A percentile compares a stretch with the other conserved stretches of the same genome.
Evolutionary conservation across 2,888 invertebrate genomes (phyloP).

Genomic region (Dolichomitus sp.): DNA sequence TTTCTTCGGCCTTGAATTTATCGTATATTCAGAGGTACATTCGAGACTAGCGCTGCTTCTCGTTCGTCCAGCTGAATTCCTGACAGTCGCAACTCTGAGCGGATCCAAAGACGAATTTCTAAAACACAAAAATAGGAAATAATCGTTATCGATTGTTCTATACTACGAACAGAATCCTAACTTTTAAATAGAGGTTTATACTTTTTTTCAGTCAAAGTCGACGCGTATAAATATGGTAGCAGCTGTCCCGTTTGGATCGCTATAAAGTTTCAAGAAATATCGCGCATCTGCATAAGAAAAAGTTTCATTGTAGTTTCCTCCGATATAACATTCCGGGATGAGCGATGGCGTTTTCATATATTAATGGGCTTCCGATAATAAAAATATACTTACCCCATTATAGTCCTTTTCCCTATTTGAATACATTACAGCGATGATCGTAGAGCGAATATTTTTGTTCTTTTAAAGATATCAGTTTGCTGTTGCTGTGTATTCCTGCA

Average conservation of each 20-base stretch:
- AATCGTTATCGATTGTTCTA: constrained; percentile 34
- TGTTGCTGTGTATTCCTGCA: constrained; percentile 5
- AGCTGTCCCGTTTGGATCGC: not conserved
- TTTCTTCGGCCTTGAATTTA: constrained; percentile 40
- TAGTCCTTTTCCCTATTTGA: not conserved
- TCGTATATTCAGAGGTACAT: constrained; percentile 48
- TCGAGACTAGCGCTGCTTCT: constrained; percentile 25
- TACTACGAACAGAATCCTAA: not conserved
- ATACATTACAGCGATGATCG: constrained; percentile 3
- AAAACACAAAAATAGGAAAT: constrained; percentile 72
- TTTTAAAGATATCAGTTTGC: not conserved
- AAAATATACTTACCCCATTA: constrained; percentile 39
- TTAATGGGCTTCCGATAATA: constrained; percentile 14
- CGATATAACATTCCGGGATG: not conserved
- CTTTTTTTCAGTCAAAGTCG: constrained; percentile 22
- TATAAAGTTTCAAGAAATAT: constrained; percentile 1
- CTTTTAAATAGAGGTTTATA: constrained; percentile 12
- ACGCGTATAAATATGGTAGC: constrained; percentile 4
- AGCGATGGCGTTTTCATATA: not conserved
- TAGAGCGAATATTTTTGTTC: not conserved
- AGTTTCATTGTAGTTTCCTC: not conserved
- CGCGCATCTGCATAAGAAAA: not conserved
- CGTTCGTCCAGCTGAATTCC: constrained; percentile 16
- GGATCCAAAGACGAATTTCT: constrained; percentile 66
- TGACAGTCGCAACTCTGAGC: constrained; percentile 55